Base-by-base conservation (phyloP, 2,113 vertebrate genomes). In the Elephas maximus region DNA sequence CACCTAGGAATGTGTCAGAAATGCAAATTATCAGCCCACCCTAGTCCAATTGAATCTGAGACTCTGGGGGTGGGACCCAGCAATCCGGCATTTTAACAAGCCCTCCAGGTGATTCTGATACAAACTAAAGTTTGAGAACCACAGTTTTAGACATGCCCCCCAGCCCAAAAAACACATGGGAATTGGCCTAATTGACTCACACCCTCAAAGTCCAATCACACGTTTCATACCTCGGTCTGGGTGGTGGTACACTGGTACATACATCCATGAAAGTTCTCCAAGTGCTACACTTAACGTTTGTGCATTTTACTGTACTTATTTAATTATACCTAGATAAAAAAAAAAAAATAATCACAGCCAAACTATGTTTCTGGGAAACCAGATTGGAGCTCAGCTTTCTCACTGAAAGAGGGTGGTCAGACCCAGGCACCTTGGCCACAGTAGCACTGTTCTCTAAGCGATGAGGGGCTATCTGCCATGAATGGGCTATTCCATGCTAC, bases 261-360 rank as follows among this genome's bases (percentile, higher is more conserved):
- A 91, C 18, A 33, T 10, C 41, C 53, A 48, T 81, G 81, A 82
- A 91, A 90, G 41, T 41, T 57, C n/a, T 79, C 62, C 30, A 37
- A 28, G 44, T 4, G 79, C 23, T 62, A 14, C 6, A 20, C 45
- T 93, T 93, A n/a, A n/a, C 33, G 41, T 81, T n/a, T 86, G n/a
- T 37, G 11, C 20, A 69, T 51, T 81, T 77, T 78, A 33, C 44
- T 88, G 6, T 67, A 57, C 14, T 3, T 57, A 73, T 65, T 83
- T 90, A 96, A 85, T 77, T 83, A 96, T 74, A 81, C 21, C 57
- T 87, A 53, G 33, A 26, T 51, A 33, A 9, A 37, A 17, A 62
- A 62, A 33, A 9, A 37, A 17, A 62, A 62, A 62, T 23, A 48
- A 73, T 18, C 53, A 86, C 26, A 84, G 15, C 57, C 41, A 69